Evolutionary conservation across 2,113 vertebrate species (phyloP), one percentile per base, ranked within the genome.

Genomic region (Leptodactylus fuscus): DNA sequence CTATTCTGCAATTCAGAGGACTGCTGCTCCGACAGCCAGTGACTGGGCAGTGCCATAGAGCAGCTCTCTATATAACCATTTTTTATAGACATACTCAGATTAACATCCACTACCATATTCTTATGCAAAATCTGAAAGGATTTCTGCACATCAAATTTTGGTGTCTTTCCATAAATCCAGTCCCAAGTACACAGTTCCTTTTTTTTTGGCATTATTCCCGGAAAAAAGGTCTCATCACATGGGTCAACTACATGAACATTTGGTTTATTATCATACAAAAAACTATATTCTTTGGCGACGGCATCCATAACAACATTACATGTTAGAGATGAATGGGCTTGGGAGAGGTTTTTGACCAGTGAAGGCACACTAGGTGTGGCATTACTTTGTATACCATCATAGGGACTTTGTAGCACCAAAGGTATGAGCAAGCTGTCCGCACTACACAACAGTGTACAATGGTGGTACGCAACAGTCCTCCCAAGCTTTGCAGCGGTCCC

Each of bases 401-500:
- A 95, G 16, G 96, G 94, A 62, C 96, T 97, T 73, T 91, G 93
- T 4, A 99, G 93, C 53, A 95, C 81, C 0, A 94, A 82, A 0
- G 96, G 93, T 78, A 99, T 90, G 82, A 95, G n/a, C 12, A 89
- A 74, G 71, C 91, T 89, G 75, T 99, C 91, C 0, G 95, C 90
- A 0, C 90, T 93, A 86, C 96, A 97, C 0, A 99, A 90, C 71
- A 99, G 89, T 0, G 98, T 99, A 73, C 97, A 98, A 34, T 99
- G 98, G 87, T 99, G 98, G 89, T 99, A 99, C 15, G 97, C 96
- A 12, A 92, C 84, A 15, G 90, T 94, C 87, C 95, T 92, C 87
- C 97, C 96, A 80, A 99, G 91, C 77, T 97, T 95, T 18, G 98
- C 96, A 3, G 98, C 98, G 0, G 95, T 97, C 34, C 98, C 98